Conservation (phyloP, 2,113 vertebrate species). For the Dipodomys stephensi region DNA sequence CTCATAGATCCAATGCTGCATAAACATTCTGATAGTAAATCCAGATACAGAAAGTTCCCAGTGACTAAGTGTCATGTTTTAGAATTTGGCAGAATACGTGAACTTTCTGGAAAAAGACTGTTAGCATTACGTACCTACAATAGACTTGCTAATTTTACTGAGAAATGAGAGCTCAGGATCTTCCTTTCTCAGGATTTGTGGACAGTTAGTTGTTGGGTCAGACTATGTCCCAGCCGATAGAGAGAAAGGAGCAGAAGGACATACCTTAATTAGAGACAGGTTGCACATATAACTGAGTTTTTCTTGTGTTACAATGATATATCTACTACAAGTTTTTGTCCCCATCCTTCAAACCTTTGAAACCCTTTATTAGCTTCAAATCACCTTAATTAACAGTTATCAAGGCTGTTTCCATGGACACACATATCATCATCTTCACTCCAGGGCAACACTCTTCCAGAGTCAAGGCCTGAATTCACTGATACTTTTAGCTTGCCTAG, state of each 20-base stretch:
- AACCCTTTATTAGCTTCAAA: not conserved
- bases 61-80: not conserved
- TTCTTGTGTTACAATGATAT: not conserved
- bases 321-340: not conserved
- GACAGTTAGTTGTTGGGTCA: not conserved
- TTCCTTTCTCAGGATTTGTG: not conserved
- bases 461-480: not conserved
- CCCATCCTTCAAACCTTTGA: not conserved
- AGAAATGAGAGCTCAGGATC: not conserved
- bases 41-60: not conserved
- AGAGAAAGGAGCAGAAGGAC: not conserved
- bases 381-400: not conserved
- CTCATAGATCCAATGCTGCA: not conserved
- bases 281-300: not conserved
- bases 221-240: not conserved
- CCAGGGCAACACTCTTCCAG: not conserved
- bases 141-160: not conserved
- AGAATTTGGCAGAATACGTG: conserved; percentile 18
- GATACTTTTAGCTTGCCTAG: not conserved
- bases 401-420: not conserved
- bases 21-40: not conserved
- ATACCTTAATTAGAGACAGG: not conserved
- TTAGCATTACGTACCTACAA: not conserved
- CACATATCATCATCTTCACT: not conserved
- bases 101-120: not conserved